Base-by-base conservation (phyloP, 2,113 vertebrate species). In the Vimba vimba region DNA sequence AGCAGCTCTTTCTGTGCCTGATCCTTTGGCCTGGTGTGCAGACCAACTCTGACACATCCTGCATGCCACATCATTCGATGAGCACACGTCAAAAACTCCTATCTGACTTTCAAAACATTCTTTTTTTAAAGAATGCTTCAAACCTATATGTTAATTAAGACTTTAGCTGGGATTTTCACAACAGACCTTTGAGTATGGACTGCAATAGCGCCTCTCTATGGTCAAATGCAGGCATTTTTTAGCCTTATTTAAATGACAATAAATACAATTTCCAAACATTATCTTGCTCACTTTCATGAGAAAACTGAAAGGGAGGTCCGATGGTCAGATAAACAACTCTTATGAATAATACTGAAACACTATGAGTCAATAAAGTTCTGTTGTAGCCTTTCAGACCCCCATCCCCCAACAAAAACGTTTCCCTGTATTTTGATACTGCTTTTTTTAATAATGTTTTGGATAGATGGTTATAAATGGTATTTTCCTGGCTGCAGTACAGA, bases 11-110 rank as follows among this genome's bases (percentile, higher is more conserved):
- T 39, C 8, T 79, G 74, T 78, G 59, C 62, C 30, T 57, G 57
- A 50, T 23, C 57, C 39, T 60, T 21, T 77, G 68, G 47, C 62
- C 17, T 36, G 74, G n/a, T 76, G 57, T 78, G 30, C 77, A 33
- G 77, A 86, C 50, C 47, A 81, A 45, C 62, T 27, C 45, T 52
- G 13, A 69, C 64, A 69, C n/a, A 52, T 23, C 47, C n/a, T 84
- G 71, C 25, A 66, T 43, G 47, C 23, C 30, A 50, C 23, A 8
- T 50, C 25, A 69, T 13, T 76, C 45, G 50, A 1, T 60, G 2
- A 25, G 33, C 33, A 27, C 11, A 62, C 6, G 43, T 15, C 6
- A 60, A 39, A 33, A 79, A 79, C 30, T 59, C 10, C 23, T n/a
- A n/a, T n/a, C 10, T 79, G 76, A 59, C 6, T 33, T 15, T 1